Evolutionary conservation across 2,113 vertebrate genomes (phyloP).

Genomic region (Bujurquina vittata): DNA sequence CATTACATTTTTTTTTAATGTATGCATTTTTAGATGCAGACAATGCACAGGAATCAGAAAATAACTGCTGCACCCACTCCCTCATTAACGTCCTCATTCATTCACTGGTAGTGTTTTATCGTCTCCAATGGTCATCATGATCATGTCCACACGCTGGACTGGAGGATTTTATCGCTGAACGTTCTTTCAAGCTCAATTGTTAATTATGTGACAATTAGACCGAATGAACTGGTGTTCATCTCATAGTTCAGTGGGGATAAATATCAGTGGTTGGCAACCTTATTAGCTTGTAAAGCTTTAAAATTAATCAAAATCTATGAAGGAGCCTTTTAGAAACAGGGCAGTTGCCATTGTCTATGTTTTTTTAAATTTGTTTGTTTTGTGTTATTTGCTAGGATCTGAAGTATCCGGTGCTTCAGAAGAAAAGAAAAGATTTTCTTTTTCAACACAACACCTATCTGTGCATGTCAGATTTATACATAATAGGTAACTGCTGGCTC

Average conservation of each 20-base stretch:
- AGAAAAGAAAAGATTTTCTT: not conserved
- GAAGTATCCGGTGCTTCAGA: not conserved
- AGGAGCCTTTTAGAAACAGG: not conserved
- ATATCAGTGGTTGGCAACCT: not conserved
- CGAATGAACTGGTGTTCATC: not conserved
- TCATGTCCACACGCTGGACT: too few species aligned
- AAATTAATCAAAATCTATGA: not conserved
- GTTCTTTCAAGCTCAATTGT: not conserved
- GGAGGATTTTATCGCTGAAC: not conserved
- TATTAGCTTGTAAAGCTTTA: not conserved
- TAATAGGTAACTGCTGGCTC: not conserved
- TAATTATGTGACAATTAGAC: not conserved
- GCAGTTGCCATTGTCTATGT: not conserved
- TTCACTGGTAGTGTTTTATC: not conserved
- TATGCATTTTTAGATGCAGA: not conserved
- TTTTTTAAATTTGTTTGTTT: not conserved
- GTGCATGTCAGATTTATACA: not conserved
- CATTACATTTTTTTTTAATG: not conserved
- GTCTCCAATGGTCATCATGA: too few species aligned
- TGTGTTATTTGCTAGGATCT: not conserved
- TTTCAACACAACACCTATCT: not conserved
- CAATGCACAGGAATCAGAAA: not conserved
- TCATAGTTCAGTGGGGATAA: too few species aligned
- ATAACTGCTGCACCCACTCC: not conserved
- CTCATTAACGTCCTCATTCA: not conserved